These are phyloP conservation scores for Cynocephalus volans DNA, from an alignment of 2,113 vertebrate genomes.

Conservation along the genomic window DNA sequence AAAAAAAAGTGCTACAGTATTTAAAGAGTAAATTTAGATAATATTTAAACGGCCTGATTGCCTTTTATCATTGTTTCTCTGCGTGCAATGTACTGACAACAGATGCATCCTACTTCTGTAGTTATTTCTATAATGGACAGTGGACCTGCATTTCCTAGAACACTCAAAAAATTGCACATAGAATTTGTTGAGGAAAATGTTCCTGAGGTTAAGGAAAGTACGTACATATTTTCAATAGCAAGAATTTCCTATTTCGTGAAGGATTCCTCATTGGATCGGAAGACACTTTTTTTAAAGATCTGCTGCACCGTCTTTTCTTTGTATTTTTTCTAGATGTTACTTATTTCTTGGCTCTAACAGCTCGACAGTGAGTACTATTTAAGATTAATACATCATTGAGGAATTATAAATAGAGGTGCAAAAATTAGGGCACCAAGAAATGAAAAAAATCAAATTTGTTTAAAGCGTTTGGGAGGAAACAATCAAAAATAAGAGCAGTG, in stretches of 20 bases:
- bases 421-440: not conserved
- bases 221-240: not conserved
- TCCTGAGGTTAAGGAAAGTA: not conserved
- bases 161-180: not conserved
- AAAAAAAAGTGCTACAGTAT: not conserved
- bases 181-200: not conserved
- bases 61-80: not conserved
- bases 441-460: not conserved
- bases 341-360: not conserved
- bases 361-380: not conserved
- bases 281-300: not conserved
- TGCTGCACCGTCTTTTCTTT: not conserved
- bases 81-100: rapidly evolving
- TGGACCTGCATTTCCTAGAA: not conserved
- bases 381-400: not conserved
- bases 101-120: not conserved
- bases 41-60: no score
- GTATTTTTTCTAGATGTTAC: not conserved
- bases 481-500: not conserved
- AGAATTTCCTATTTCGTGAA: not conserved
- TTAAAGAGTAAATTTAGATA: not conserved
- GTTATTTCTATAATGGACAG: not conserved
- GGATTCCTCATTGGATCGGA: not conserved
- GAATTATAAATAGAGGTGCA: not conserved
- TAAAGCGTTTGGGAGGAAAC: not conserved